Evolutionary conservation across 2,797 vertebrate species (phyloP).

Genomic region (Picus viridis): DNA sequence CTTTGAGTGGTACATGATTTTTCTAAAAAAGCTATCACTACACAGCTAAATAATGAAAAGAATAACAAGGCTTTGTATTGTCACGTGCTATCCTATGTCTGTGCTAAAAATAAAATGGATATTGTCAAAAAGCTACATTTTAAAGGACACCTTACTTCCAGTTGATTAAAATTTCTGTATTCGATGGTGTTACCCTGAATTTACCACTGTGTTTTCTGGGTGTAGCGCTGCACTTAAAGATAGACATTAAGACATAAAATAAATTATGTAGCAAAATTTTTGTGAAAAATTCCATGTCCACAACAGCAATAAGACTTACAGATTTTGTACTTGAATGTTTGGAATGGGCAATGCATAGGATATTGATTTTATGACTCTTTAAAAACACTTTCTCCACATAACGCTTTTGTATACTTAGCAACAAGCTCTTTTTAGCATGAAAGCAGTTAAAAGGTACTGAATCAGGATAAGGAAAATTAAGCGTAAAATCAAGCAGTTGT

Average conservation of each 20-base stretch:
- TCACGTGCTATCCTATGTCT: neutral
- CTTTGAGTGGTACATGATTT: neutral
- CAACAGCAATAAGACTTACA: neutral
- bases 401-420: neutral
- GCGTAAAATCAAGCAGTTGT: conserved; percentile 6
- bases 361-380: neutral
- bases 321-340: conserved; percentile 19
- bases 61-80: neutral
- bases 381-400: conserved; percentile 21
- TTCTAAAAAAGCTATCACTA: neutral
- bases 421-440: neutral
- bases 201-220: neutral
- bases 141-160: neutral
- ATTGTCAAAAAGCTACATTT: neutral
- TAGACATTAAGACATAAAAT: neutral
- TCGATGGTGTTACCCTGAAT: neutral
- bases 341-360: neutral
- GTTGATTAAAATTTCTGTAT: neutral
- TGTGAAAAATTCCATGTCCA: conserved; percentile 1
- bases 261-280: conserved; percentile 12
- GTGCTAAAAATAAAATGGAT: neutral
- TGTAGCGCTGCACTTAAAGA: neutral
- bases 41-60: neutral
- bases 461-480: conserved; percentile 1
- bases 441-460: conserved; percentile 23